Evolutionary conservation across 2,888 invertebrate genomes (phyloP).

Genomic region (Vannuccia rotundouncinata): DNA sequence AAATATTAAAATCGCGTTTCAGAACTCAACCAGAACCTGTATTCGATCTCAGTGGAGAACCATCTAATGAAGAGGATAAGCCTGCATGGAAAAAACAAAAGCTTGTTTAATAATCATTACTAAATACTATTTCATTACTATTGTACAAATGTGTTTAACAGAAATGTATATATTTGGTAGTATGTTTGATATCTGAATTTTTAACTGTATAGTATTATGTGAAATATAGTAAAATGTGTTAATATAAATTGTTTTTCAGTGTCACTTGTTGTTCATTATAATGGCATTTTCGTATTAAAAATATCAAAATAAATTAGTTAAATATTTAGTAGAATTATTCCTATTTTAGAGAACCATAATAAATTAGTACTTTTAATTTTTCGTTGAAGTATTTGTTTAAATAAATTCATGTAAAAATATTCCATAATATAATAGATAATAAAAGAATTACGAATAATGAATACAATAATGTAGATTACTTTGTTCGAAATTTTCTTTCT

Average conservation of each 20-base stretch:
- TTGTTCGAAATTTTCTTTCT: too few relatives aligned
- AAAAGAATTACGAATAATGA: too few relatives aligned
- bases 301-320: neutral
- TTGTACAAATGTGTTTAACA: neutral
- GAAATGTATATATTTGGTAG: too few relatives aligned
- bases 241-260: neutral
- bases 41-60: neutral
- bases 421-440: too few relatives aligned
- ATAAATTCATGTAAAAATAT: too few relatives aligned
- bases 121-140: neutral
- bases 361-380: too few relatives aligned
- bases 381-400: too few relatives aligned
- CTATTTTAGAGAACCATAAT: neutral
- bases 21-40: conserved; percentile 17
- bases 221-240: neutral
- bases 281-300: neutral
- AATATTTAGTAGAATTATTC: neutral
- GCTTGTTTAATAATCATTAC: neutral
- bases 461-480: too few relatives aligned
- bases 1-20: too few relatives aligned
- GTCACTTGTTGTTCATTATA: neutral
- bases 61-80: neutral
- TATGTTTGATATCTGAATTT: too few relatives aligned
- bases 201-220: too few relatives aligned
- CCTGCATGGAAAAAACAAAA: conserved; percentile 9